phyloP scores from a whole-genome alignment of 2,797 vertebrate species.

The Falco peregrinus region DNA sequence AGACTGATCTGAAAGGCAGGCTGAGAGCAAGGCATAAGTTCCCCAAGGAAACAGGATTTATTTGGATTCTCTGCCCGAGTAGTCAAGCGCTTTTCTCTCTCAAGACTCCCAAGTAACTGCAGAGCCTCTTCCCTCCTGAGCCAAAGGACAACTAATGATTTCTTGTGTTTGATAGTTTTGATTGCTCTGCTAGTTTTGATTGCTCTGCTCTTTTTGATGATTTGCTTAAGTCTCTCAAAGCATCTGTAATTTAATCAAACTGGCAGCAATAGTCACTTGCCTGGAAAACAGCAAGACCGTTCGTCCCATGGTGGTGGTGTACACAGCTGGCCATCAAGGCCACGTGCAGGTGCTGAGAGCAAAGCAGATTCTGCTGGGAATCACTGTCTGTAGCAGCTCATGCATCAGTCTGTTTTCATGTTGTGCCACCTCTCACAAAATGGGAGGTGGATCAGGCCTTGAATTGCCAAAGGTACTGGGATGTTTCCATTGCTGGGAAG shows the following conservation, averaged over 20 bases:
- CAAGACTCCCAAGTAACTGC: neutral
- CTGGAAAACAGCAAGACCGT: neutral
- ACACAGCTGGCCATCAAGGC: neutral
- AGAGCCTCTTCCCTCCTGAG: neutral
- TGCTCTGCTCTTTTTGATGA: slow-evolving; percentile 9
- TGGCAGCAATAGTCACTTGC: neutral
- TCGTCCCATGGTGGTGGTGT: fast-evolving
- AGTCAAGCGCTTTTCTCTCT: neutral
- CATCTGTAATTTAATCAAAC: slow-evolving; percentile 18
- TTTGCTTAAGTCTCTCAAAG: neutral
- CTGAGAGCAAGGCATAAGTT: neutral
- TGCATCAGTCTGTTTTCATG: fast-evolving
- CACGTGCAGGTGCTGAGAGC: neutral
- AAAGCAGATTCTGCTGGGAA: neutral
- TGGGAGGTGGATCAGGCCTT: neutral
- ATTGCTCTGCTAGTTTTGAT: slow-evolving; percentile 11
- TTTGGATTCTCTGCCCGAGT: neutral
- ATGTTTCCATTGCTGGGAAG: neutral
- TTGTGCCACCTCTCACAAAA: neutral
- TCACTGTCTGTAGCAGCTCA: neutral
- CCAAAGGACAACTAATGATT: neutral
- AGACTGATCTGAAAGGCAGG: neutral
- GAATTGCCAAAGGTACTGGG: neutral
- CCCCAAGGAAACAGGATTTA: neutral
- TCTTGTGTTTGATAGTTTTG: neutral